Conservation (phyloP, 2,888 invertebrate genomes). For the Acrocyrtus sp. region DNA sequence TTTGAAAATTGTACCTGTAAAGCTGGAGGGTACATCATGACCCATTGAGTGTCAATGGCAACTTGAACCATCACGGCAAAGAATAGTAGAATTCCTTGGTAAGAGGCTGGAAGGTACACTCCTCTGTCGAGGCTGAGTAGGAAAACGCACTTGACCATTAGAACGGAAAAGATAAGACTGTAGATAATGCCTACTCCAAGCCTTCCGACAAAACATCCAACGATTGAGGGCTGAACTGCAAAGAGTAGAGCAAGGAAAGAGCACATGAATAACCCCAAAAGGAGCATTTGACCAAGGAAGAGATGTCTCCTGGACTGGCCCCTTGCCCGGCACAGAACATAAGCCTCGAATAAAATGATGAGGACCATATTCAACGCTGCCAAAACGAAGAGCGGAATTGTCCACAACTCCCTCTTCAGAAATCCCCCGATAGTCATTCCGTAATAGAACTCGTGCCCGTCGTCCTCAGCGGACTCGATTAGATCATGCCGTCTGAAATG, state of each 20-base stretch:
- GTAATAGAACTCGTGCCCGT: slow-evolving; percentile 50
- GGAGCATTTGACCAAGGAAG: slow-evolving; percentile 83
- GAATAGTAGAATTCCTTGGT: slow-evolving; percentile 85
- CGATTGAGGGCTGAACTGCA: slow-evolving; percentile 80
- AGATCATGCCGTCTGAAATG: slow-evolving; percentile 36
- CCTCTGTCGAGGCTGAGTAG: slow-evolving; percentile 90
- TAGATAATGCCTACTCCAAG: slow-evolving; percentile 84
- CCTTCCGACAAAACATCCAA: slow-evolving; percentile 84
- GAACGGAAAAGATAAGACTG: slow-evolving; percentile 87
- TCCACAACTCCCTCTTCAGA: slow-evolving; percentile 80
- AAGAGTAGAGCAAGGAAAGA: slow-evolving; percentile 83
- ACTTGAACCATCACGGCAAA: slow-evolving; percentile 90
- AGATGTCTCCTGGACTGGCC: slow-evolving; percentile 85
- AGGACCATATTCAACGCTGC: slow-evolving; percentile 85
- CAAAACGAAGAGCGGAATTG: slow-evolving; percentile 86
- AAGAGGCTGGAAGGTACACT: slow-evolving; percentile 91
- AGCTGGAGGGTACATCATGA: slow-evolving; percentile 59
- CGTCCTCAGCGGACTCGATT: slow-evolving; percentile 38
- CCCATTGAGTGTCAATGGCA: slow-evolving; percentile 60
- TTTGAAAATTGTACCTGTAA: slow-evolving; percentile 60
- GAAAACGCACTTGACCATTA: slow-evolving; percentile 94
- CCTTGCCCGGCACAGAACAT: slow-evolving; percentile 84
- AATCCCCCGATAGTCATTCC: slow-evolving; percentile 59
- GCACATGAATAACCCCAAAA: slow-evolving; percentile 84
- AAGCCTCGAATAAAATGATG: slow-evolving; percentile 86